Conservation (phyloP, 2,888 invertebrate genomes). For the Anorthoa munda region DNA sequence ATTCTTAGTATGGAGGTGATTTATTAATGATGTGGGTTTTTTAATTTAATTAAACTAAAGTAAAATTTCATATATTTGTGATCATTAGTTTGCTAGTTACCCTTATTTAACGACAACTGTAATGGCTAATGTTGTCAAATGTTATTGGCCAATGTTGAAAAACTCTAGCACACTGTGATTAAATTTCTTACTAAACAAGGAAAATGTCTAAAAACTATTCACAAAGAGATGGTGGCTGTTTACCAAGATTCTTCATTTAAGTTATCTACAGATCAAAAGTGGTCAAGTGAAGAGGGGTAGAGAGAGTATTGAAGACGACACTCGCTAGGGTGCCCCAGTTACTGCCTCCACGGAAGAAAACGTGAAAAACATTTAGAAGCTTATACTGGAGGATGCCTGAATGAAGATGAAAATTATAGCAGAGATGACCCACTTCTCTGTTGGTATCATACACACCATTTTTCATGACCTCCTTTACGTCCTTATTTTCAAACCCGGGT, state of each 20-base stretch:
- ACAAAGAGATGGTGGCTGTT: background rate
- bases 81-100: too few species aligned
- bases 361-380: too few species aligned
- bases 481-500: background rate
- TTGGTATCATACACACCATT: too few species aligned
- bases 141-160: background rate
- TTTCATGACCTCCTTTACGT: too few species aligned
- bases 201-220: background rate
- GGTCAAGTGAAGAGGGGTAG: background rate
- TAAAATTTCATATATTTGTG: background rate
- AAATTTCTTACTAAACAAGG: background rate
- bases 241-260: background rate
- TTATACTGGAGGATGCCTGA: too few species aligned
- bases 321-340: too few species aligned
- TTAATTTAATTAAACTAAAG: too few species aligned
- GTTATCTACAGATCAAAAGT: background rate
- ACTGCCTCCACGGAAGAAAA: too few species aligned
- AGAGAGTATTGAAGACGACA: background rate
- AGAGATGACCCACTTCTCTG: too few species aligned
- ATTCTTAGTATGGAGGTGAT: too few species aligned
- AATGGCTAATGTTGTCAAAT: background rate
- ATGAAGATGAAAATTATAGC: too few species aligned
- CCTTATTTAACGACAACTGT: background rate
- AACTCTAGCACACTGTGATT: background rate
- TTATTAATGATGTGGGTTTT: background rate